phyloP scores from a whole-genome alignment of 2,888 invertebrate species.

The Siphlonurus alternatus region DNA sequence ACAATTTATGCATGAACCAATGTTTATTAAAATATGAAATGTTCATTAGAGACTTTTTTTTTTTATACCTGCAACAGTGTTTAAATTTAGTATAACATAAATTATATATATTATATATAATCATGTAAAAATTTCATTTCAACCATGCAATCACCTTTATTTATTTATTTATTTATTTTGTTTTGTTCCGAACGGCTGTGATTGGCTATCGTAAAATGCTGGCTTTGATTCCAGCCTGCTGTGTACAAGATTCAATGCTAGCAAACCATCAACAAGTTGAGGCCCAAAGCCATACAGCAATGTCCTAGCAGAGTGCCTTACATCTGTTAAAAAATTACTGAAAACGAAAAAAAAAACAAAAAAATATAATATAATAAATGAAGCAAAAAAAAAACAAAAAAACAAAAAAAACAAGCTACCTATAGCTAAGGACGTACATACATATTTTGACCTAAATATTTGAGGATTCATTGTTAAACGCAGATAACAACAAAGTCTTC shows the following conservation, averaged over 20 bases:
- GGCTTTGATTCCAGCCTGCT: background rate
- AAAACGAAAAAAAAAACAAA: background rate
- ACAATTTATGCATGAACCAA: too few relatives aligned
- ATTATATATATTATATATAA: too few relatives aligned
- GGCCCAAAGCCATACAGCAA: background rate
- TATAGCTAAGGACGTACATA: background rate
- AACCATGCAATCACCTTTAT: too few relatives aligned
- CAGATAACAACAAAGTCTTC: background rate
- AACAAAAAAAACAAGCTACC: background rate
- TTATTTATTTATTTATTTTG: too few relatives aligned
- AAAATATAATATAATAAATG: background rate
- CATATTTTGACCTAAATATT: background rate
- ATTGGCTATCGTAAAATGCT: background rate
- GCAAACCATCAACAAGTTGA: background rate
- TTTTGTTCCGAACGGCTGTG: background rate
- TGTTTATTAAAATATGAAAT: too few relatives aligned
- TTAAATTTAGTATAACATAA: too few relatives aligned
- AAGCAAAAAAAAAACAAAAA: background rate
- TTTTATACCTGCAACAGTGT: too few relatives aligned
- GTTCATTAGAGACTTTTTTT: too few relatives aligned
- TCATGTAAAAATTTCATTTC: too few relatives aligned
- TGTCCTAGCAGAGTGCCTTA: conserved; percentile 3
- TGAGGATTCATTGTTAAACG: background rate
- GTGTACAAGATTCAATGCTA: background rate
- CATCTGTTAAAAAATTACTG: too few relatives aligned